These are phyloP conservation scores for Microcebus lehilahytsara DNA, from an alignment of 2,113 vertebrate genomes.

Conservation along the genomic window DNA sequence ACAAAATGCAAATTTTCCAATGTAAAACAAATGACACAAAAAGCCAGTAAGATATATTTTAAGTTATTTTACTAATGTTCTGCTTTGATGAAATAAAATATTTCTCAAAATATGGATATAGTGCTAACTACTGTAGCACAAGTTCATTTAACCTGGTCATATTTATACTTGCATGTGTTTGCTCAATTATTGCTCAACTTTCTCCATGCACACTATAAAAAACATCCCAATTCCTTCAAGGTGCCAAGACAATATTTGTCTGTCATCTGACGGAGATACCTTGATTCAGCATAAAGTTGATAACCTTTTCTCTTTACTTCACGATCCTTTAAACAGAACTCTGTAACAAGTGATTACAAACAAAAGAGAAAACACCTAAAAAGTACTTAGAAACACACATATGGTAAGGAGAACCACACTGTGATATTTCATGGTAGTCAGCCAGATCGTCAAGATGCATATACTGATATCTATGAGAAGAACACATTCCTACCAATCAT, in stretches of 20 bases:
- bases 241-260: neutral
- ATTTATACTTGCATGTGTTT: neutral
- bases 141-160: neutral
- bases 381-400: neutral
- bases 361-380: neutral
- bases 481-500: neutral
- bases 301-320: neutral
- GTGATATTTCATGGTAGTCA: neutral
- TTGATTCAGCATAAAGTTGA: neutral
- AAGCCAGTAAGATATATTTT: neutral
- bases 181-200: neutral
- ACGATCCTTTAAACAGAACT: neutral
- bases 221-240: neutral
- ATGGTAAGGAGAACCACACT: neutral
- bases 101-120: neutral
- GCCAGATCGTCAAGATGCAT: neutral
- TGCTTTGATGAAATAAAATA: neutral
- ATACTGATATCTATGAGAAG: neutral
- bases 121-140: accelerated
- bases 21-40: neutral
- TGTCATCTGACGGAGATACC: neutral
- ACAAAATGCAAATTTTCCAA: neutral
- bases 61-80: neutral
- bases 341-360: neutral
- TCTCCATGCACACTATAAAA: neutral